Evolutionary conservation across 2,113 vertebrate genomes (phyloP).

Genomic region (Neotoma lepida): DNA sequence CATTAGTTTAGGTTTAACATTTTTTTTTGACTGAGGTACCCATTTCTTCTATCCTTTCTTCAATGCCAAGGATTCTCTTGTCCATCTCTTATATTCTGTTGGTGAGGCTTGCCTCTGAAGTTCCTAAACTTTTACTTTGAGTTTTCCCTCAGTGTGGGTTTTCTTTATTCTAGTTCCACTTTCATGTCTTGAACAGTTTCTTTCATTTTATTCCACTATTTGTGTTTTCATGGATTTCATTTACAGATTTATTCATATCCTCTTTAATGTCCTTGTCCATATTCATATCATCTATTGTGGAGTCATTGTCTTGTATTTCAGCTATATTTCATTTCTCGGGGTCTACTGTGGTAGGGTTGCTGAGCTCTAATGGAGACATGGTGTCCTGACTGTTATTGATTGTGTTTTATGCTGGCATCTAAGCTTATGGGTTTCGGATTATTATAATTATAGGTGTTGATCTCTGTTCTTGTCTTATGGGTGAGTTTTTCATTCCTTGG

Average conservation of each 20-base stretch:
- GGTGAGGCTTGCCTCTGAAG: background rate
- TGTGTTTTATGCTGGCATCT: background rate
- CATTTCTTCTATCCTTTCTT: background rate
- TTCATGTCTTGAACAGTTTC: background rate
- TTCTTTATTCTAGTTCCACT: background rate
- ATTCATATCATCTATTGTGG: background rate
- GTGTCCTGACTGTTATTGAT: background rate
- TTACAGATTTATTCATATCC: background rate
- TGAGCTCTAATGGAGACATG: background rate
- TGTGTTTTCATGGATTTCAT: background rate
- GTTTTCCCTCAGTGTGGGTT: background rate
- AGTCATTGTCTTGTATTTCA: background rate
- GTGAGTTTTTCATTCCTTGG: background rate
- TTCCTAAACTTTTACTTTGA: background rate
- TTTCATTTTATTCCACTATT: background rate
- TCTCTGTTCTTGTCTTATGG: background rate
- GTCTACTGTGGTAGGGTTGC: background rate
- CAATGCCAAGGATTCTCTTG: background rate
- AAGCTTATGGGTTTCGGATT: background rate
- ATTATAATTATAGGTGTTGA: background rate
- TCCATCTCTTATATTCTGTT: background rate
- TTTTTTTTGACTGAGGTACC: background rate
- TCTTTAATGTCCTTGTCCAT: background rate
- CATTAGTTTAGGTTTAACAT: background rate
- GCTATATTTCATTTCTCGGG: background rate